Evolutionary conservation across 2,797 vertebrate species (phyloP).

Genomic region (Sparidentex hasta): DNA sequence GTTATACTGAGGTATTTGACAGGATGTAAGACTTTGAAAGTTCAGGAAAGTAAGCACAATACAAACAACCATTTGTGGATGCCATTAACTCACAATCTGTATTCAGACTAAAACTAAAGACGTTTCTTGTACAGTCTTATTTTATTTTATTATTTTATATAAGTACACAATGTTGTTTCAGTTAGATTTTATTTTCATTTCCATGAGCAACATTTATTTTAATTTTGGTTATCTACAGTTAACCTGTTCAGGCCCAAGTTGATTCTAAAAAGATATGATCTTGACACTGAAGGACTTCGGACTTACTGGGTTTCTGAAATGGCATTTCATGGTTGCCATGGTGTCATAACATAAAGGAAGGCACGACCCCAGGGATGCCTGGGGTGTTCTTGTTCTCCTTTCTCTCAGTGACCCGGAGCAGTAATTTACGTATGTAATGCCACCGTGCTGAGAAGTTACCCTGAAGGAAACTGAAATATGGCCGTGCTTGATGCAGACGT

Average conservation of each 20-base stretch:
- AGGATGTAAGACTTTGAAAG: too few species aligned
- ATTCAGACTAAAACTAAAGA: too few species aligned
- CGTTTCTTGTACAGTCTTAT: too few species aligned
- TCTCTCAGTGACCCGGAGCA: conserved; percentile 2
- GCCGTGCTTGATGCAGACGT: background rate
- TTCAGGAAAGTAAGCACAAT: too few species aligned
- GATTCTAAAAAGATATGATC: conserved; percentile 34
- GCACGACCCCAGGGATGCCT: conserved; percentile 29
- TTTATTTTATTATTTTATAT: too few species aligned
- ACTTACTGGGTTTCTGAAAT: conserved; percentile 59
- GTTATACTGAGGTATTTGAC: too few species aligned
- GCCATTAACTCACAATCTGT: too few species aligned
- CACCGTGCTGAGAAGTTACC: conserved; percentile 21
- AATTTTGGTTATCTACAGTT: too few species aligned
- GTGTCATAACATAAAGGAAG: conserved; percentile 56
- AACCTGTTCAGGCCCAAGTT: background rate
- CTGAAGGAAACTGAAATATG: conserved; percentile 30
- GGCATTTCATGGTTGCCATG: conserved; percentile 61
- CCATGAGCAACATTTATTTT: too few species aligned
- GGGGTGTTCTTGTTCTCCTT: background rate
- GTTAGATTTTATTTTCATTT: too few species aligned
- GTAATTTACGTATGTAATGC: conserved; percentile 9
- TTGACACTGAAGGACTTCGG: conserved; percentile 26
- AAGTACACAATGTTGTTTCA: too few species aligned
- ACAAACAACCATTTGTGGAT: too few species aligned